Conservation (phyloP, 53 echinoderm and acorn worm species). For the Holothuria leucospilota region DNA sequence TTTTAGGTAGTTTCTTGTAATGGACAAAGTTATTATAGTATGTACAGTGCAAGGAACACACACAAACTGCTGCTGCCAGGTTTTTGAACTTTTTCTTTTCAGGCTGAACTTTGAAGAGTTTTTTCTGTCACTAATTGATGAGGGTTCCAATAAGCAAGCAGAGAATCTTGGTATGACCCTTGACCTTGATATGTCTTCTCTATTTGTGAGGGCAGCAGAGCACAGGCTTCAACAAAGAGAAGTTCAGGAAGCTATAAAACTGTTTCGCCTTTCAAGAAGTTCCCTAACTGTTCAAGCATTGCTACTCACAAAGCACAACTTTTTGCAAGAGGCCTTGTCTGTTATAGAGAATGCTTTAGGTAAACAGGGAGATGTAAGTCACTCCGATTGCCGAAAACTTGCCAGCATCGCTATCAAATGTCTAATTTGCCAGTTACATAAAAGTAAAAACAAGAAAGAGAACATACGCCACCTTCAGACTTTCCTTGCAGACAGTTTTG, state of each 20-base stretch:
- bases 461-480: background rate
- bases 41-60: too few species aligned
- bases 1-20: too few species aligned
- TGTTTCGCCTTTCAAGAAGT: slow-evolving; percentile 64
- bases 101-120: slow-evolving; percentile 33
- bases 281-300: background rate
- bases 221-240: slow-evolving; percentile 74
- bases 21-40: too few species aligned
- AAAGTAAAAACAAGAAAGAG: slow-evolving; percentile 52
- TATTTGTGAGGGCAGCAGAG: slow-evolving; percentile 84
- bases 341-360: slow-evolving; percentile 51
- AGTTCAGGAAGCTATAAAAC: slow-evolving; percentile 74
- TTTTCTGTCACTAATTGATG: slow-evolving; percentile 10
- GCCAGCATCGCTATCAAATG: slow-evolving; percentile 86
- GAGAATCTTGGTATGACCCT: slow-evolving; percentile 94
- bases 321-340: slow-evolving; percentile 54
- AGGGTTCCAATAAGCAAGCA: slow-evolving; percentile 52
- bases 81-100: background rate
- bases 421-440: slow-evolving; percentile 73
- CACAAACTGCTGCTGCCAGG: too few species aligned
- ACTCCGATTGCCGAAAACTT: slow-evolving; percentile 68
- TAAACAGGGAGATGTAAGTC: slow-evolving; percentile 69
- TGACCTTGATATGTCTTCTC: slow-evolving; percentile 76
- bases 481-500: slow-evolving; percentile 91
- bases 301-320: slow-evolving; percentile 75